phyloP scores from a whole-genome alignment of 2,888 invertebrate species.

The Digitonthophagus gazella region DNA sequence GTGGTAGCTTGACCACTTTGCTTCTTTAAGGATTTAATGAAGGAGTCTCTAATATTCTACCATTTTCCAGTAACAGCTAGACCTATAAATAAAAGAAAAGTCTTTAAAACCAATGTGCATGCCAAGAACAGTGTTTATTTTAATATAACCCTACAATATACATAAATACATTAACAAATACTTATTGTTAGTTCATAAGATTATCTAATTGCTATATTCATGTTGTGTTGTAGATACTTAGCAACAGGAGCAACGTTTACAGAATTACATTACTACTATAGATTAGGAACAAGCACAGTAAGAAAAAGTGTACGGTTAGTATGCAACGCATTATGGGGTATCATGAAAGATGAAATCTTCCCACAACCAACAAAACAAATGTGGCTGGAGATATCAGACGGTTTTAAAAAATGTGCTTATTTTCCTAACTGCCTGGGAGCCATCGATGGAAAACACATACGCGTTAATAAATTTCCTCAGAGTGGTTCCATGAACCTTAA shows the following conservation, averaged over 20 bases:
- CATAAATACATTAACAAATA: no score
- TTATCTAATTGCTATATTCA: neutral
- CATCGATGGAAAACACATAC: constrained; percentile 34
- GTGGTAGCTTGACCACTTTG: constrained; percentile 15
- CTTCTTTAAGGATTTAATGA: constrained; percentile 21
- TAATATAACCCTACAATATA: no score
- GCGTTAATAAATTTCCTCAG: neutral
- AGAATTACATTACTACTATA: constrained; percentile 29
- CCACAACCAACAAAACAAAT: constrained; percentile 21
- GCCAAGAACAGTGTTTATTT: no score
- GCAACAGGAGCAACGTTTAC: constrained; percentile 29
- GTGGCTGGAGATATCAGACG: constrained; percentile 29
- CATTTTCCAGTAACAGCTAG: no score
- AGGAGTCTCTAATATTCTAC: constrained; percentile 16
- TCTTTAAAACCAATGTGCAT: no score
- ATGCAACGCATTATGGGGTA: constrained; percentile 20
- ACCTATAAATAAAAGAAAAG: no score
- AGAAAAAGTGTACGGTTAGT: constrained; percentile 29
- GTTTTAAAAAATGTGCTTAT: constrained; percentile 30
- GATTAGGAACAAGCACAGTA: constrained; percentile 32
- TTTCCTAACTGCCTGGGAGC: constrained; percentile 28
- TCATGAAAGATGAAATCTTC: neutral
- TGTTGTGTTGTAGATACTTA: constrained; percentile 29
- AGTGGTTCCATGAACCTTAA: constrained; percentile 37
- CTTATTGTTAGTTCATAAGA: no score